A percentile compares a stretch with the other conserved stretches of the same genome.
phyloP scores from a whole-genome alignment of 2,888 invertebrate genomes.

The Thecocarcelia acutangulata region DNA sequence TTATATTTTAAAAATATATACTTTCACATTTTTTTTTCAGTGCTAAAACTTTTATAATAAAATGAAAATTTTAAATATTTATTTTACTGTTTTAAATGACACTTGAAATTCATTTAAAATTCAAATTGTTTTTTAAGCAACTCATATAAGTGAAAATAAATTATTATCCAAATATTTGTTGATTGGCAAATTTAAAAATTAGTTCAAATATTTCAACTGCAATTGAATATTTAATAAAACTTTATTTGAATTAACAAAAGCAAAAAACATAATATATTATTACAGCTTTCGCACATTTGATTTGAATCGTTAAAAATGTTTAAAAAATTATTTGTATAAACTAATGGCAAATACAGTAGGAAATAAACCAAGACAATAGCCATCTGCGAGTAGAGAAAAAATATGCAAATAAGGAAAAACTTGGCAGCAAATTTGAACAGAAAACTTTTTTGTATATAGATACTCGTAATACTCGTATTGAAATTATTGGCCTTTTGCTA shows the following conservation, averaged over 20 bases:
- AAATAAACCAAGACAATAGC: not conserved
- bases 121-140: not conserved
- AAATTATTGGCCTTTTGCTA: too few relatives aligned
- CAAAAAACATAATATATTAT: constrained; percentile 14
- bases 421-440: too few relatives aligned
- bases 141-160: not conserved
- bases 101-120: constrained; percentile 14
- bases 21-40: too few relatives aligned
- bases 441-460: too few relatives aligned
- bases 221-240: constrained; percentile 33
- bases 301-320: not conserved
- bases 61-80: not conserved
- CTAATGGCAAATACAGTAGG: not conserved
- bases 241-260: not conserved
- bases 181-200: constrained; percentile 24
- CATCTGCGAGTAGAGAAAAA: not conserved
- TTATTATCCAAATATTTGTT: constrained; percentile 11
- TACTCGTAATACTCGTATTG: too few relatives aligned
- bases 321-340: not conserved
- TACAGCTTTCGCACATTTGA: not conserved
- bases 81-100: not conserved
- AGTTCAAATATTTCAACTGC: constrained; percentile 14
- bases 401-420: too few relatives aligned
- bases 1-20: too few relatives aligned
- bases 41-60: too few relatives aligned